phyloP scores from a whole-genome alignment of 2,797 vertebrate species.

The Acipenser transmontanus region DNA sequence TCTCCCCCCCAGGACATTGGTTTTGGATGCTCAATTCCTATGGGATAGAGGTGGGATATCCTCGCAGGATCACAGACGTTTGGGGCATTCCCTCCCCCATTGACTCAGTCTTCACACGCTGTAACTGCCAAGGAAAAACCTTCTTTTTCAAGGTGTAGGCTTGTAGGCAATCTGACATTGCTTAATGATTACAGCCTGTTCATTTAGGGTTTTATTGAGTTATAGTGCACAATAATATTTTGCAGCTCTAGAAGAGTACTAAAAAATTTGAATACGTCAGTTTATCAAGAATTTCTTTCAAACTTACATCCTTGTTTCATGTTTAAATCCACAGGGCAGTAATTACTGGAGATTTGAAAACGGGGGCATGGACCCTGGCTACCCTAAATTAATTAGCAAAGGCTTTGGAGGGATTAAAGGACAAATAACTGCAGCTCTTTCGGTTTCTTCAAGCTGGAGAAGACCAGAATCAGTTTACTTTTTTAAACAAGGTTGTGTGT shows the following conservation, averaged over 20 bases:
- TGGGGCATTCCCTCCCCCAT: slow-evolving; percentile 94
- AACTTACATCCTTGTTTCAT: no score
- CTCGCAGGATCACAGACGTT: slow-evolving; percentile 68
- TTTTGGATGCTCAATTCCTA: slow-evolving; percentile 79
- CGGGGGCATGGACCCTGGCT: slow-evolving; percentile 67
- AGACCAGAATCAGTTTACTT: slow-evolving; percentile 86
- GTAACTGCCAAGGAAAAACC: slow-evolving; percentile 89
- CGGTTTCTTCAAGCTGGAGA: slow-evolving; percentile 66
- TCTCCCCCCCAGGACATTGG: slow-evolving; percentile 68
- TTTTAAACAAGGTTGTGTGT: slow-evolving; percentile 79
- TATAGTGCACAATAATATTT: no score
- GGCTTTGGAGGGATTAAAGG: slow-evolving; percentile 81
- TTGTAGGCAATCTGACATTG: no score
- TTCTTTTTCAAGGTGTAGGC: slow-evolving; percentile 87
- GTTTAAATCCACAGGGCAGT: slow-evolving; percentile 52
- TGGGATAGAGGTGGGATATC: slow-evolving; percentile 48
- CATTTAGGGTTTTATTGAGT: no score
- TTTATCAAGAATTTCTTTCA: no score
- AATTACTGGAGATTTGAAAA: slow-evolving; percentile 91
- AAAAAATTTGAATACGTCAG: no score
- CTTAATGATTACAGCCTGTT: no score
- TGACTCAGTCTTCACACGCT: slow-evolving; percentile 86
- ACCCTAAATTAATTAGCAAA: slow-evolving; percentile 63
- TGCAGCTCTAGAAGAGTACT: no score
- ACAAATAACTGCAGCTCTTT: slow-evolving; percentile 78